Evolutionary conservation across 2,888 invertebrate species (phyloP).

Genomic region (Polydrusus cervinus): DNA sequence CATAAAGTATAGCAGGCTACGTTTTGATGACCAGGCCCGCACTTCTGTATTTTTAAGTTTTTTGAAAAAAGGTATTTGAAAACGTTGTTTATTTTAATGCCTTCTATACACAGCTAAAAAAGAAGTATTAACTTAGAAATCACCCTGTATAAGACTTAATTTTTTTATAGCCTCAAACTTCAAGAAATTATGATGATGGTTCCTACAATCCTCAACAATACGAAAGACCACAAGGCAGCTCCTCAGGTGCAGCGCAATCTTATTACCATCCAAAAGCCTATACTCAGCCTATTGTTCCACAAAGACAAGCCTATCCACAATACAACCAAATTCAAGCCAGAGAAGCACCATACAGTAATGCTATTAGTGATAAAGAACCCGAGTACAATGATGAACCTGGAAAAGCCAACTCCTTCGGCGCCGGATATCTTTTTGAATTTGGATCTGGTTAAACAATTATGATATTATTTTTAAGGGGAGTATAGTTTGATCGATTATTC

Average conservation of each 20-base stretch:
- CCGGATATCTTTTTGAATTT: slow-evolving; percentile 78
- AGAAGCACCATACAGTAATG: slow-evolving; percentile 57
- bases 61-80: too few species aligned
- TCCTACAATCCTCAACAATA: slow-evolving; percentile 64
- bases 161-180: slow-evolving; percentile 33
- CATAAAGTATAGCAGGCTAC: too few species aligned
- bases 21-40: too few species aligned
- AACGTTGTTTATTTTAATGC: too few species aligned
- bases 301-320: slow-evolving; percentile 41
- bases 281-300: slow-evolving; percentile 35
- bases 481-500: neutral
- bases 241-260: slow-evolving; percentile 45
- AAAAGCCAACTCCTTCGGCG: slow-evolving; percentile 76
- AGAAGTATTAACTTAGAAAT: too few species aligned
- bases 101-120: too few species aligned
- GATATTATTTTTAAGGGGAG: slow-evolving; percentile 5
- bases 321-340: slow-evolving; percentile 40
- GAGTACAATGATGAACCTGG: slow-evolving; percentile 70
- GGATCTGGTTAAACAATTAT: slow-evolving; percentile 70
- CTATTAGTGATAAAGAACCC: slow-evolving; percentile 60
- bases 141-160: too few species aligned
- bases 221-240: slow-evolving; percentile 51
- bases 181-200: slow-evolving; percentile 59
- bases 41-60: too few species aligned
- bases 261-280: slow-evolving; percentile 54